Evolutionary conservation across 2,113 vertebrate species (phyloP).

Genomic region (Myiozetetes cayanensis): DNA sequence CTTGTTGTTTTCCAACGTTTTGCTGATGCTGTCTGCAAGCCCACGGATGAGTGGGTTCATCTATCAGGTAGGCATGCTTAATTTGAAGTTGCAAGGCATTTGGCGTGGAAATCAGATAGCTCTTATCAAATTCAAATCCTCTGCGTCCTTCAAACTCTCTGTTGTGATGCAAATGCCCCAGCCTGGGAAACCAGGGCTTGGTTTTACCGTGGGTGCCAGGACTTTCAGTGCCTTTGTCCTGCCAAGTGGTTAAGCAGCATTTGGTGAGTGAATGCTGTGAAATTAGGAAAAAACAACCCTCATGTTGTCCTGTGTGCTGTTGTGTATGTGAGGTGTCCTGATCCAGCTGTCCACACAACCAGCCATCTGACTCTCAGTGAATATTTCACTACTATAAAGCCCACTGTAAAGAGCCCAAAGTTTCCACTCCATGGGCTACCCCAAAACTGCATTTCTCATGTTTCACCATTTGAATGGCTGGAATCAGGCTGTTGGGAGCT

Average conservation of each 20-base stretch:
- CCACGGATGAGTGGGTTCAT: slow-evolving; percentile 98
- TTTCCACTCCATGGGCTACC: neutral
- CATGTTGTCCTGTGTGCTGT: neutral
- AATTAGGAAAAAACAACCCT: neutral
- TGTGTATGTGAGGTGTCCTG: neutral
- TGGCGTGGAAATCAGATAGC: neutral
- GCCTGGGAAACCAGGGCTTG: neutral
- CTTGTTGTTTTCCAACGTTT: slow-evolving; percentile 87
- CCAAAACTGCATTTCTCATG: neutral
- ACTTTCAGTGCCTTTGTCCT: neutral
- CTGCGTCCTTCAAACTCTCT: neutral
- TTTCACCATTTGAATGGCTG: neutral
- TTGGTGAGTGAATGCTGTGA: neutral
- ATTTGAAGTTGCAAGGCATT: neutral
- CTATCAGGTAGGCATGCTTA: slow-evolving; percentile 85
- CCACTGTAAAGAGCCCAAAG: neutral
- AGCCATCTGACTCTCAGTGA: neutral
- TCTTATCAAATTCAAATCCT: neutral
- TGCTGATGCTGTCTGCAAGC: slow-evolving; percentile 93
- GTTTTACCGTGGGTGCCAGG: neutral
- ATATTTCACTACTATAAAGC: neutral
- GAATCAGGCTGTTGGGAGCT: neutral
- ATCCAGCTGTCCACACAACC: neutral
- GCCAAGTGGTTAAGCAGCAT: neutral
- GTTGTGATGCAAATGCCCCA: neutral